Percentiles rank a stretch among this genome's conserved stretches.
These are phyloP conservation scores for Mugil cephalus DNA, from an alignment of 2,113 vertebrate species.

Conservation along the genomic window DNA sequence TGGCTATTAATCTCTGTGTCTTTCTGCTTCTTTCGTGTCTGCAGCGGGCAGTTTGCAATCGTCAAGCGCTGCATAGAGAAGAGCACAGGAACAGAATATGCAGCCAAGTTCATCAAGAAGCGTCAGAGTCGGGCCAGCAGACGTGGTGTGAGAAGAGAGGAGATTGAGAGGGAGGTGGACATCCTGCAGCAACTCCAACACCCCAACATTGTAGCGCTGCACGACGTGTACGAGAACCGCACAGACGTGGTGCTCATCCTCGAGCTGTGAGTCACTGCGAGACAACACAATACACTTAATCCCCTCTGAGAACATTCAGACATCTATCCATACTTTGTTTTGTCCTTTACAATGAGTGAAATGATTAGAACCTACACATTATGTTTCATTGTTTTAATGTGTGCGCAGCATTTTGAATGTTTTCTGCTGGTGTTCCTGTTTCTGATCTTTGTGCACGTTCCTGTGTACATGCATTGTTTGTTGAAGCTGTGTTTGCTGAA, in stretches of 20 bases:
- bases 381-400: background rate
- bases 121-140: constrained; percentile 90
- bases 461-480: constrained; percentile 26
- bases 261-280: constrained; percentile 91
- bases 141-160: constrained; percentile 90
- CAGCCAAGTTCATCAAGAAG: constrained; percentile 98
- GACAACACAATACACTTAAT: background rate
- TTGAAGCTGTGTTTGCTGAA: constrained; percentile 53
- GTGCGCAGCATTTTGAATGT: background rate
- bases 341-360: background rate
- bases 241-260: constrained; percentile 96
- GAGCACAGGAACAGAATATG: constrained; percentile 86
- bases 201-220: constrained; percentile 90
- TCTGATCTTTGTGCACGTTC: constrained; percentile 4
- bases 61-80: constrained; percentile 93
- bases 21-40: constrained; percentile 44
- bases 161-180: constrained; percentile 93
- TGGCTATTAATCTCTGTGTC: background rate
- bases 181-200: constrained; percentile 94
- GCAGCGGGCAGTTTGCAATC: constrained; percentile 96
- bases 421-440: background rate
- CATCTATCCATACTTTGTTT: too few relatives aligned
- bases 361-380: background rate
- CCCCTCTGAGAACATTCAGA: too few relatives aligned
- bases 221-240: constrained; percentile 95